These are phyloP conservation scores for Drosophila recens DNA, from an alignment of 2,888 invertebrate genomes.

Conservation along the genomic window DNA sequence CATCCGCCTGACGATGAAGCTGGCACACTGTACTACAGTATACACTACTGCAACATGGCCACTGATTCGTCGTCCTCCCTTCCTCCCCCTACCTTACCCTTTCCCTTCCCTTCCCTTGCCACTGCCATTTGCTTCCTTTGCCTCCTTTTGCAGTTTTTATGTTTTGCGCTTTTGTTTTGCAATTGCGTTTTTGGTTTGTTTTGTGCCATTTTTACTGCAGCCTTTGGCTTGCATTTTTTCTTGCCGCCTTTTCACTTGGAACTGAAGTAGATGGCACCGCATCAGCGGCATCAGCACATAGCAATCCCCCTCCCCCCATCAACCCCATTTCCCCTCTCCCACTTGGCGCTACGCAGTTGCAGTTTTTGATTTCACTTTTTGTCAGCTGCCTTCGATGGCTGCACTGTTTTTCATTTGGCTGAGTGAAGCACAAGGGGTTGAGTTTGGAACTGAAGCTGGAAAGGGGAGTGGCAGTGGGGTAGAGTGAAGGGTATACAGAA, in stretches of 20 bases:
- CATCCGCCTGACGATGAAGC: slow-evolving; percentile 61
- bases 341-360: slow-evolving; percentile 52
- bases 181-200: slow-evolving; percentile 60
- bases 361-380: slow-evolving; percentile 81
- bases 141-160: slow-evolving; percentile 59
- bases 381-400: slow-evolving; percentile 52
- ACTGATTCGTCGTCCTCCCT: slow-evolving; percentile 64
- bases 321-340: not conserved
- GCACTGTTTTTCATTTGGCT: slow-evolving; percentile 67
- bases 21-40: slow-evolving; percentile 28
- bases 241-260: slow-evolving; percentile 74
- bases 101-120: slow-evolving; percentile 3
- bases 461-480: not conserved
- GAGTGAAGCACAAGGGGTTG: slow-evolving; percentile 25
- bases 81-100: slow-evolving; percentile 17
- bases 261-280: slow-evolving; percentile 69
- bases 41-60: slow-evolving; percentile 56
- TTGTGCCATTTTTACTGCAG: slow-evolving; percentile 78
- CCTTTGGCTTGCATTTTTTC: slow-evolving; percentile 81
- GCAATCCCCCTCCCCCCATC: slow-evolving; percentile 3
- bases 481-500: slow-evolving; percentile 3
- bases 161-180: slow-evolving; percentile 62
- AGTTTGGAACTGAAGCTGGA: not conserved
- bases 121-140: slow-evolving; percentile 6
- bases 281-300: slow-evolving; percentile 50